Conservation (phyloP, 2,888 invertebrate species). For the Andrena hattorfiana region DNA sequence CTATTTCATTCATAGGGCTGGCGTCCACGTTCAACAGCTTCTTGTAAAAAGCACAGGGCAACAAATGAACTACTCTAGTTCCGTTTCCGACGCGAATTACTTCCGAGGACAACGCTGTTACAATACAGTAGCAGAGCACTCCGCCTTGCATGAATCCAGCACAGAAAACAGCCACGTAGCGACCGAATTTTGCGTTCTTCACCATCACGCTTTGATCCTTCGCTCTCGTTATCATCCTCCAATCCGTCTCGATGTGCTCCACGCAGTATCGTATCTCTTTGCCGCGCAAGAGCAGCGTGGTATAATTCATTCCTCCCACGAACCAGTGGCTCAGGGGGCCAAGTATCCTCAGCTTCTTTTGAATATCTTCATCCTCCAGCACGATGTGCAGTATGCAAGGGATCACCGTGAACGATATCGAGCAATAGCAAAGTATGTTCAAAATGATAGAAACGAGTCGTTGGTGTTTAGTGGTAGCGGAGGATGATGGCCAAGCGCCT, state of each 20-base stretch:
- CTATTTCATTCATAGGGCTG: constrained; percentile 65
- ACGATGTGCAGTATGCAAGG: constrained; percentile 66
- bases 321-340: constrained; percentile 74
- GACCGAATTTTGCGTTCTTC: constrained; percentile 67
- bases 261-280: constrained; percentile 68
- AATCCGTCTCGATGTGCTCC: constrained; percentile 70
- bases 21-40: constrained; percentile 50
- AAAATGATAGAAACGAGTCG: constrained; percentile 18
- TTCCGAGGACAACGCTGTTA: constrained; percentile 6
- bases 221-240: constrained; percentile 50
- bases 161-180: constrained; percentile 56
- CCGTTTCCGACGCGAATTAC: constrained; percentile 49
- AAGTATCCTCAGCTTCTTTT: constrained; percentile 49
- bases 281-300: constrained; percentile 59
- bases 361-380: constrained; percentile 51
- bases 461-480: constrained; percentile 15
- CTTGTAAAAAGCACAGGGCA: constrained; percentile 62
- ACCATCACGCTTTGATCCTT: constrained; percentile 70
- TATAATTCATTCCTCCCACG: constrained; percentile 72
- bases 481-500: constrained; percentile 62
- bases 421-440: constrained; percentile 35
- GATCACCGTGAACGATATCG: constrained; percentile 67
- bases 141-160: constrained; percentile 56
- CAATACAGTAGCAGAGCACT: constrained; percentile 47
- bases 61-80: constrained; percentile 43